phyloP scores from a whole-genome alignment of 2,113 vertebrate species.

The Corythoichthys haematopterus region DNA sequence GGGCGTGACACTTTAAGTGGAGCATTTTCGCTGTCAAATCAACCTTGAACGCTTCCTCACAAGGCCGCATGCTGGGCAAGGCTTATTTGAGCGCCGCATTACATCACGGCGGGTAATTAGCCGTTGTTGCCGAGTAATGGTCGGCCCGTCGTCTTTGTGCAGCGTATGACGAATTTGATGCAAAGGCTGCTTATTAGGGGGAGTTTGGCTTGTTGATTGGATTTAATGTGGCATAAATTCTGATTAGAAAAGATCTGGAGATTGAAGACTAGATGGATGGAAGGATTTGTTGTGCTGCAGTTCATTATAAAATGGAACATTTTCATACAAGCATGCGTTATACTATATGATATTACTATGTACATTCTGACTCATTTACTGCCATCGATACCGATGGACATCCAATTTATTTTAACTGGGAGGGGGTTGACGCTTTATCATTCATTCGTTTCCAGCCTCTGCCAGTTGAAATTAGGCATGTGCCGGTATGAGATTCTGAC shows the following conservation, averaged over 20 bases:
- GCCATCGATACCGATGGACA: too few species aligned
- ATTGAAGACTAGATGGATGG: slow-evolving; percentile 11
- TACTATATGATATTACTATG: background rate
- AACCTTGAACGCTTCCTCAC: slow-evolving; percentile 20
- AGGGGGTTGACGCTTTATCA: too few species aligned
- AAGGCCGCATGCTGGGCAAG: slow-evolving; percentile 32
- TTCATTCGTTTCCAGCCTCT: too few species aligned
- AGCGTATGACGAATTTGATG: slow-evolving; percentile 52
- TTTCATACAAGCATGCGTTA: background rate
- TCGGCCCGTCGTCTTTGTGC: slow-evolving; percentile 43
- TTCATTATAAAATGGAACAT: background rate
- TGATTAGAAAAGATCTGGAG: slow-evolving; percentile 33
- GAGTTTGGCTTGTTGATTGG: slow-evolving; percentile 48
- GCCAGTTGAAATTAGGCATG: too few species aligned
- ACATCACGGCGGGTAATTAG: slow-evolving; percentile 48
- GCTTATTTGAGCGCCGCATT: slow-evolving; percentile 47
- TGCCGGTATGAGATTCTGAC: too few species aligned
- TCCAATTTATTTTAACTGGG: too few species aligned
- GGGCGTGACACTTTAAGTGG: slow-evolving; percentile 39
- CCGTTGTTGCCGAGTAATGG: slow-evolving; percentile 47
- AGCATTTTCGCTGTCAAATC: slow-evolving; percentile 39
- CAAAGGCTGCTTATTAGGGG: slow-evolving; percentile 55
- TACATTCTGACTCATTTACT: background rate
- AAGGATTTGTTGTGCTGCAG: background rate
- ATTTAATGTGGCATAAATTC: slow-evolving; percentile 37